phyloP scores from a whole-genome alignment of 1,140 invertebrate species.

The Asobara japonica region DNA sequence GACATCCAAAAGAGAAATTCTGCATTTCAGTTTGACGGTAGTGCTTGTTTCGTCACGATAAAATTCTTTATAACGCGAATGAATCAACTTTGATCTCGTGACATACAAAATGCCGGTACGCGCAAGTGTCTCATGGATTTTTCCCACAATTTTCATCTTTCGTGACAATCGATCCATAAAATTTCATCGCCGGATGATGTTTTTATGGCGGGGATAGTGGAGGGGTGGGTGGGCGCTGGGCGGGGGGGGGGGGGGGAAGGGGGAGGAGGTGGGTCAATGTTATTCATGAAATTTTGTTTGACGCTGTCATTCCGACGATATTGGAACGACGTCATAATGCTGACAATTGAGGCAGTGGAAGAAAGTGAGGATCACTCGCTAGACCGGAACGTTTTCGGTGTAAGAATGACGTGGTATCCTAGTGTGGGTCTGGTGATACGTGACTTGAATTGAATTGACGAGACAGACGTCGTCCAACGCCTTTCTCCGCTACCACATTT shows the following conservation, averaged over 20 bases:
- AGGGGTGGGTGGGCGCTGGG: too few species aligned
- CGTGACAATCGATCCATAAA: background rate
- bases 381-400: background rate
- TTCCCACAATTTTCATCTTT: background rate
- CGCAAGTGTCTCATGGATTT: background rate
- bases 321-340: background rate
- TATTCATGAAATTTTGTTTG: conserved; percentile 11
- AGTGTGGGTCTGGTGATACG: conserved; percentile 14
- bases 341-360: background rate
- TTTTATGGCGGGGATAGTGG: too few species aligned
- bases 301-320: background rate
- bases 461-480: conserved; percentile 20
- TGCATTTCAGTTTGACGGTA: background rate
- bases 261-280: background rate
- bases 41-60: background rate
- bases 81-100: background rate
- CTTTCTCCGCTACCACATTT: conserved; percentile 5
- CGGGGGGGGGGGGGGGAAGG: too few species aligned
- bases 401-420: conserved; percentile 6
- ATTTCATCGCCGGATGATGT: background rate
- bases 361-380: background rate
- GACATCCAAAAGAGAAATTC: background rate
- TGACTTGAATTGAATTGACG: conserved; percentile 20
- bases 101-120: background rate
- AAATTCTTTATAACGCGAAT: background rate